These are phyloP conservation scores for Andrena cerasifolii DNA, from an alignment of 1,140 invertebrate genomes.

Conservation along the genomic window DNA sequence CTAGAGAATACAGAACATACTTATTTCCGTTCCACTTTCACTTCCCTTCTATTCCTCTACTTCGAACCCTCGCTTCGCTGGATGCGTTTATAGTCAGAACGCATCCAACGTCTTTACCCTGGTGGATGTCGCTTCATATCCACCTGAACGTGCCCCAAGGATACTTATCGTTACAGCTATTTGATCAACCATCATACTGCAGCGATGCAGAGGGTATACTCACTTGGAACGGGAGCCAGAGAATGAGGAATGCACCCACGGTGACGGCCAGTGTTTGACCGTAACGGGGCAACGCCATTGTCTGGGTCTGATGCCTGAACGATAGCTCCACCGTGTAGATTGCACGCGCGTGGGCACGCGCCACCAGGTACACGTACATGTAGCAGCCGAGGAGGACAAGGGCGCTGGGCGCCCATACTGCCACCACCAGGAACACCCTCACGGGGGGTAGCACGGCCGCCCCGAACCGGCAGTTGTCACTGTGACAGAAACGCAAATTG, in stretches of 20 bases:
- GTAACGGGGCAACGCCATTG: conserved; percentile 82
- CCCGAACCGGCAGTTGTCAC: conserved; percentile 81
- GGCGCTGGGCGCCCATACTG: conserved; percentile 84
- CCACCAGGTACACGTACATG: conserved; percentile 86
- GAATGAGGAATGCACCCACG: conserved; percentile 84
- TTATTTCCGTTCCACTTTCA: no score
- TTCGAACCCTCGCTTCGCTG: no score
- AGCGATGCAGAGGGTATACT: conserved; percentile 41
- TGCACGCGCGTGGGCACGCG: conserved; percentile 85
- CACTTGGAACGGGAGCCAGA: conserved; percentile 87
- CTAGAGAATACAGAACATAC: no score
- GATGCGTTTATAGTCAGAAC: no score
- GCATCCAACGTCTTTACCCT: no score
- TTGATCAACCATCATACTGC: no score
- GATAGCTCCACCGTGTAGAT: conserved; percentile 87
- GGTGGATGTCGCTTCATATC: no score
- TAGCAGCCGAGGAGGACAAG: conserved; percentile 85
- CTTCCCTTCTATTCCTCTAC: no score
- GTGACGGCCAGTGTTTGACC: conserved; percentile 86
- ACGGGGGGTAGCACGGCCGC: conserved; percentile 81
- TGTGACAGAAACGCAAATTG: conserved; percentile 69
- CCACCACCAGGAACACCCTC: conserved; percentile 82
- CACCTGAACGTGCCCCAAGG: no score
- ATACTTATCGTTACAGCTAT: no score
- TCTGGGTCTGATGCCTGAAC: conserved; percentile 82